Percentiles rank a stretch among this genome's conserved stretches.
Evolutionary conservation across 2,888 invertebrate species (phyloP).

Genomic region (Tenthredo livida): DNA sequence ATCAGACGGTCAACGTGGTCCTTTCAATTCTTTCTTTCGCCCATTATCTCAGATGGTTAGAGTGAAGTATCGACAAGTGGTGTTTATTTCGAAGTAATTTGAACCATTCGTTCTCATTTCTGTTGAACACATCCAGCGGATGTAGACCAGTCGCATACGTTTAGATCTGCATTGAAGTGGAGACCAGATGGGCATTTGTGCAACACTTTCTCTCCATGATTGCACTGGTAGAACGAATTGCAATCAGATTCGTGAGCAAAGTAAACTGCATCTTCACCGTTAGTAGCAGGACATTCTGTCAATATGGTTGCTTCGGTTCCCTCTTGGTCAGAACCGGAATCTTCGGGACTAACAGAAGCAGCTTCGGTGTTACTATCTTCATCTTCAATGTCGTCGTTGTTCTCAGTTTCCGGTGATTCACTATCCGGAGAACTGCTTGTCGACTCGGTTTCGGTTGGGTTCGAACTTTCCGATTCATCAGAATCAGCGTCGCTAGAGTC

Average conservation of each 20-base stretch:
- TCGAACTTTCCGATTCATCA: not conserved
- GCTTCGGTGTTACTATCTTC: no score
- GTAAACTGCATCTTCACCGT: not conserved
- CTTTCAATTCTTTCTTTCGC: not conserved
- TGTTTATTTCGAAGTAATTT: not conserved
- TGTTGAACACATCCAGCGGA: not conserved
- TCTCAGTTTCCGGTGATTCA: no score
- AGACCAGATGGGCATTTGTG: no score
- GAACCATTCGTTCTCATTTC: not conserved
- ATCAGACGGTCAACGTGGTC: not conserved
- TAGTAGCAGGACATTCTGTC: slow-evolving; percentile 50
- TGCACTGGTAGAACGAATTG: slow-evolving; percentile 61
- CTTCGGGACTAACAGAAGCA: not conserved
- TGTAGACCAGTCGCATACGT: not conserved
- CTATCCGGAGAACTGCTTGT: no score
- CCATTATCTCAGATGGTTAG: not conserved
- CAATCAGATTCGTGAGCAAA: slow-evolving; percentile 63
- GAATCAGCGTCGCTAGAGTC: no score
- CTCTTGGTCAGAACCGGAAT: slow-evolving; percentile 1
- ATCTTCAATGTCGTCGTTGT: no score
- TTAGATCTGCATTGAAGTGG: no score
- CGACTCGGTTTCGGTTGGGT: not conserved
- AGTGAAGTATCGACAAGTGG: no score
- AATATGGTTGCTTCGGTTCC: not conserved
- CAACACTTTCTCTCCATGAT: no score